Evolutionary conservation across 2,888 invertebrate genomes (phyloP), one percentile per base, ranked within the genome.

Genomic region (Leptinotarsa tumamoca): DNA sequence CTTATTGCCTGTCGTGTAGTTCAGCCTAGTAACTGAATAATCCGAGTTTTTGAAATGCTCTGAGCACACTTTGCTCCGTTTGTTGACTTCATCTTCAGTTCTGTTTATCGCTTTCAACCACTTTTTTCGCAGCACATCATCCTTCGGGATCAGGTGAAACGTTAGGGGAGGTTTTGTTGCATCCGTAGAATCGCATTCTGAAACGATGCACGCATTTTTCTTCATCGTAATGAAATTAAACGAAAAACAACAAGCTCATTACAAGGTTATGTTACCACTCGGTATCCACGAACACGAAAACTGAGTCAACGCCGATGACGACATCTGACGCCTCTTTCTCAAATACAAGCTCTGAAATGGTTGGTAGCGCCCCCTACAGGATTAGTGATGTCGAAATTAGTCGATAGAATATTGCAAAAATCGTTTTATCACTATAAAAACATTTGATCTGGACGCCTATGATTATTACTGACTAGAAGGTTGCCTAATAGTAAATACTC

Each of bases 21-120:
- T 80, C 10, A 80, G 52, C 56, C 75, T 76, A 15, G 78, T 79
- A 52, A 79, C 71, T 21, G 75, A 73, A 51, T 76, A 80, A 67
- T 80, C 80, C 10, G 75, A 71, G 21, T 68, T 78, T 63, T 74
- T 75, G 71, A 80, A 80, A 76, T 80, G 80, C 69, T 75, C 78
- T 43, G 78, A 79, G 75, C 80, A 80, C 68, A 80, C 77, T 77
- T 72, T 77, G 33, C 78, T 75, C 50, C 77, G 79, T 76, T 80
- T 80, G 68, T 75, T 71, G 70, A 80, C 67, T 73, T 80, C 79
- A 58, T 71, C 74, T 70, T 80, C 79, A 17, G 74, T 75, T 49
- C 73, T 75, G 51, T 77, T 96, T 68, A 96, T 93, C 15, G 96
- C 91, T 82, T 89, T 92, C 50, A 93, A 82, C 75, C 79, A 78